A percentile compares a stretch with the other conserved stretches of the same genome.
Evolutionary conservation across 2,797 vertebrate genomes (phyloP).

Genomic region (Acrossocheilus wenchowensis): DNA sequence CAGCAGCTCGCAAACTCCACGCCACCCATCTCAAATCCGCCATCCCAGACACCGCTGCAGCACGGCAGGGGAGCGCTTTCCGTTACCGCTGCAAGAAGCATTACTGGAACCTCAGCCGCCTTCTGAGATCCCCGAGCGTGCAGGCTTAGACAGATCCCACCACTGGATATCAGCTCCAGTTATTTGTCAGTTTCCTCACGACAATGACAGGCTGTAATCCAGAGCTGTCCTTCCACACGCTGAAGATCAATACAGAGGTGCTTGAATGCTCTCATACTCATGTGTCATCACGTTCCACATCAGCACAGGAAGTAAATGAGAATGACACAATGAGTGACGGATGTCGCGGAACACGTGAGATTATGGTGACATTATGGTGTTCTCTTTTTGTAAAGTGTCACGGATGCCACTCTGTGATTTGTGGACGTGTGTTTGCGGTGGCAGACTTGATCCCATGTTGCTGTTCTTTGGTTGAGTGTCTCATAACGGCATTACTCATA

Average conservation of each 20-base stretch:
- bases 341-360: constrained; percentile 55
- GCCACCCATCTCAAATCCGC: constrained; percentile 72
- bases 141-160: constrained; percentile 71
- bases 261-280: constrained; percentile 64
- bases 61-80: constrained; percentile 71
- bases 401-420: background rate
- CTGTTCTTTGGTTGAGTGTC: constrained; percentile 19
- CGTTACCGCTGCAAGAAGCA: constrained; percentile 62
- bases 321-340: constrained; percentile 58
- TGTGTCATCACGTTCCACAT: constrained; percentile 74
- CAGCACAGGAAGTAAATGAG: constrained; percentile 62
- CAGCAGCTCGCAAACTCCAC: constrained; percentile 61
- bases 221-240: constrained; percentile 43
- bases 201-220: constrained; percentile 66
- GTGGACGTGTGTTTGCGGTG: background rate
- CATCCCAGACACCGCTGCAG: constrained; percentile 65
- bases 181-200: constrained; percentile 72
- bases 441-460: background rate
- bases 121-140: constrained; percentile 34
- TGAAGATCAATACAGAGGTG: constrained; percentile 73
- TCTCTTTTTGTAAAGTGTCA: constrained; percentile 3
- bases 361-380: constrained; percentile 27
- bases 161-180: constrained; percentile 70
- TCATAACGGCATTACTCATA: constrained; percentile 56
- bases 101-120: constrained; percentile 60